These are phyloP conservation scores for Volucella bombylans DNA, from an alignment of 2,888 invertebrate species.

Conservation along the genomic window DNA sequence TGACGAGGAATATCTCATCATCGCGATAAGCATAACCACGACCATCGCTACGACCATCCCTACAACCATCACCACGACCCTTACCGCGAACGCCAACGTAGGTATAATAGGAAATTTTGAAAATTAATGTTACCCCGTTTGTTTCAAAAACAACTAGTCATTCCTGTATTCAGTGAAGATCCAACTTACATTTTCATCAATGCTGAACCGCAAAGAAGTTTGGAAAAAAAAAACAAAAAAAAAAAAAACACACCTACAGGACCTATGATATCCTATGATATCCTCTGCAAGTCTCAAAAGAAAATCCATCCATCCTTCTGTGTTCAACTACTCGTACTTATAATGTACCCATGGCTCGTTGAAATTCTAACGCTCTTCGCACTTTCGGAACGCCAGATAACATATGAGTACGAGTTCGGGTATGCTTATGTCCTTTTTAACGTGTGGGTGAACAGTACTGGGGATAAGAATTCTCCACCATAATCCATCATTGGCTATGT, in stretches of 20 bases:
- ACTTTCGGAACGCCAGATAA: conserved; percentile 39
- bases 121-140: conserved; percentile 52
- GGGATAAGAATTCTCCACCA: conserved; percentile 22
- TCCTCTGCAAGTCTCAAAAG: conserved; percentile 35
- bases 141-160: conserved; percentile 45
- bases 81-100: neutral
- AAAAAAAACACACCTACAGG: conserved; percentile 28
- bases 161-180: conserved; percentile 16
- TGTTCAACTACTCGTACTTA: neutral
- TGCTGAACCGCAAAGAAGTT: conserved; percentile 38
- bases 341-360: neutral
- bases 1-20: conserved; percentile 23
- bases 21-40: neutral
- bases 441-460: neutral
- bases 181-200: conserved; percentile 18
- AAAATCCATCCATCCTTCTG: conserved; percentile 37
- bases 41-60: neutral
- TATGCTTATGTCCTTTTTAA: neutral
- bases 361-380: conserved; percentile 1
- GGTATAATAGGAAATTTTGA: conserved; percentile 32
- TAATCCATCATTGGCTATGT: conserved; percentile 63
- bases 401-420: conserved; percentile 10
- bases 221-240: neutral
- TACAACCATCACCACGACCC: neutral
- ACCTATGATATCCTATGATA: conserved; percentile 26